phyloP scores from a whole-genome alignment of 2,888 invertebrate species.

The Apotomis betuletana region DNA sequence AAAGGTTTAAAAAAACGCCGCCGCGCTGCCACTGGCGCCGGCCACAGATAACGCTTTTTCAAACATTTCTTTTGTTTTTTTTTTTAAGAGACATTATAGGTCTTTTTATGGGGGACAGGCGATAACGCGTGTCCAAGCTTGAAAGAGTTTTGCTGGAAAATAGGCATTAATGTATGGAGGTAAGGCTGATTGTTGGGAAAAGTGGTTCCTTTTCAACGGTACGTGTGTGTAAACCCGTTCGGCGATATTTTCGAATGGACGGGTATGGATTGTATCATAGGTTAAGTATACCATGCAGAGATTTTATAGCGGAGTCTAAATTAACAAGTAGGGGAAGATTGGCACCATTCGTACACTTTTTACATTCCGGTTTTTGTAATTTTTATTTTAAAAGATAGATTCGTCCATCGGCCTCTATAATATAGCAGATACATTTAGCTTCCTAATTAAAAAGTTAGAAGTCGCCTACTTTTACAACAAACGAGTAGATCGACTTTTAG shows the following conservation, averaged over 20 bases:
- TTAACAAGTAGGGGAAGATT: no score
- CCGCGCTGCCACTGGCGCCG: slow-evolving; percentile 57
- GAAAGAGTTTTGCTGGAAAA: slow-evolving; percentile 36
- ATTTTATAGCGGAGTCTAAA: not conserved
- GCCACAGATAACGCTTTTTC: slow-evolving; percentile 50
- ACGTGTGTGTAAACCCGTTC: slow-evolving; percentile 53
- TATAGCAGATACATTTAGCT: no score
- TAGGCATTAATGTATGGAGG: slow-evolving; percentile 10
- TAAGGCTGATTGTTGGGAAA: slow-evolving; percentile 11
- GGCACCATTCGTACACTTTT: no score
- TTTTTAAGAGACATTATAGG: slow-evolving; percentile 48
- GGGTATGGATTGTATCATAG: slow-evolving; percentile 12
- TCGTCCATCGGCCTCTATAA: no score
- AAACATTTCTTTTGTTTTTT: slow-evolving; percentile 48
- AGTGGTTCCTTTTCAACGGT: slow-evolving; percentile 45
- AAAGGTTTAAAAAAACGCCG: slow-evolving; percentile 44
- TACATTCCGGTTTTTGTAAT: no score
- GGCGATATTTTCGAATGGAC: slow-evolving; percentile 22
- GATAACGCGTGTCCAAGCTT: slow-evolving; percentile 49
- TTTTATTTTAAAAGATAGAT: no score
- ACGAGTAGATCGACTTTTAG: no score
- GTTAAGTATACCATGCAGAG: not conserved
- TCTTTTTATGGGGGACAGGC: slow-evolving; percentile 53
- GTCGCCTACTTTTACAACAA: no score
- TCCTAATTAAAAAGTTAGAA: no score